A percentile compares a stretch with the other conserved stretches of the same genome.
phyloP scores from a whole-genome alignment of 2,797 vertebrate genomes.

The Halcyon chelicuti region DNA sequence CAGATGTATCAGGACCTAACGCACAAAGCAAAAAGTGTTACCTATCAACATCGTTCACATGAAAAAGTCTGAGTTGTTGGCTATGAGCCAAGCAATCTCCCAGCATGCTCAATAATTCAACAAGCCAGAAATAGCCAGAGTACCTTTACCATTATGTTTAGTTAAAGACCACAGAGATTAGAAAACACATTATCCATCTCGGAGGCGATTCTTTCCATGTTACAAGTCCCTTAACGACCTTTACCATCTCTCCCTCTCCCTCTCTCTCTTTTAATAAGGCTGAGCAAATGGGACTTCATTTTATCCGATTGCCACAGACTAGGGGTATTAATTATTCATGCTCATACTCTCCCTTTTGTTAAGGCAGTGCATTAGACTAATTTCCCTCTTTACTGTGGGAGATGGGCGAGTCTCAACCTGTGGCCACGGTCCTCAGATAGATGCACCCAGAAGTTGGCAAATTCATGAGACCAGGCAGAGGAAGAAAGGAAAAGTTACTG shows the following conservation, averaged over 20 bases:
- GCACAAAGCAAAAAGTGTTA: not conserved
- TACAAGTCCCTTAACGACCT: constrained; percentile 82
- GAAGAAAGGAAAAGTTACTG: constrained; percentile 31
- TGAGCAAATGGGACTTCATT: constrained; percentile 86
- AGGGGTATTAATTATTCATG: constrained; percentile 83
- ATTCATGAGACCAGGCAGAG: not conserved
- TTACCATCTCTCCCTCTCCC: constrained; percentile 67
- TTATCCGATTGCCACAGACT: constrained; percentile 78
- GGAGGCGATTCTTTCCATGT: constrained; percentile 68
- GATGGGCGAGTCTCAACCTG: constrained; percentile 50
- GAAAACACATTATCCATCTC: constrained; percentile 79
- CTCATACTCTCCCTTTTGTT: constrained; percentile 75
- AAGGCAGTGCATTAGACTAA: constrained; percentile 82
- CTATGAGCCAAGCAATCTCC: constrained; percentile 52
- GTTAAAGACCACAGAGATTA: constrained; percentile 84
- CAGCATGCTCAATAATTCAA: constrained; percentile 78
- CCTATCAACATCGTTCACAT: constrained; percentile 26
- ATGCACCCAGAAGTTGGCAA: not conserved
- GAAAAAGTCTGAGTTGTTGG: constrained; percentile 44
- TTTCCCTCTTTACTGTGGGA: constrained; percentile 69
- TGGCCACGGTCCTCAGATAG: constrained; percentile 2
- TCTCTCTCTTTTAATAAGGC: constrained; percentile 84
- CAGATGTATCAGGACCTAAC: not conserved
- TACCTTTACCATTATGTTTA: constrained; percentile 76
- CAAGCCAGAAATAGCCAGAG: constrained; percentile 67